Conservation (phyloP, 2,113 vertebrate genomes). For the Leiothrix lutea region DNA sequence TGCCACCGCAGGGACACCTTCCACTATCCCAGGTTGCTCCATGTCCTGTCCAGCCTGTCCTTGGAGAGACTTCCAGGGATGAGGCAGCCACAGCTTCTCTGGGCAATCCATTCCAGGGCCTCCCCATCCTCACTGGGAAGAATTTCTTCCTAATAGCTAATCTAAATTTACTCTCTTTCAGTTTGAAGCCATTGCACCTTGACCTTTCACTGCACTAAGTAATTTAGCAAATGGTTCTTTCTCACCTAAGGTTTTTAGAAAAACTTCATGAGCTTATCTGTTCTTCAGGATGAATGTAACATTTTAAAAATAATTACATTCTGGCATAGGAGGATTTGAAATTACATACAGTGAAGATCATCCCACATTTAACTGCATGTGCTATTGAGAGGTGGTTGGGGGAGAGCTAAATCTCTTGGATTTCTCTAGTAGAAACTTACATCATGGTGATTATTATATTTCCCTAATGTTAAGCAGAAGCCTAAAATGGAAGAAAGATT, state of each 20-base stretch:
- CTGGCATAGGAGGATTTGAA: not conserved
- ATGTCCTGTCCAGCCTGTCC: accelerated
- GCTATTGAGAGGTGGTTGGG: not conserved
- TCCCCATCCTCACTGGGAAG: not conserved
- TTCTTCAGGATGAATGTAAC: not conserved
- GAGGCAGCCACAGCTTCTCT: not conserved
- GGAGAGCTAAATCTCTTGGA: not conserved
- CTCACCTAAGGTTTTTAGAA: not conserved
- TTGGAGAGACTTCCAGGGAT: not conserved
- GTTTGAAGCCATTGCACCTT: not conserved
- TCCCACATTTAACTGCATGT: not conserved
- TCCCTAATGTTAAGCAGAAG: not conserved
- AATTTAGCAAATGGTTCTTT: not conserved
- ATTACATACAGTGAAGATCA: not conserved
- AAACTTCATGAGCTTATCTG: not conserved
- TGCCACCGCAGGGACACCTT: not conserved
- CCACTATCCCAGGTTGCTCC: not conserved
- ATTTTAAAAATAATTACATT: not conserved
- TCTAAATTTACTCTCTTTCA: not conserved
- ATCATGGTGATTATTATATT: not conserved
- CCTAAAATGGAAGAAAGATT: not conserved
- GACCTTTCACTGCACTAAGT: not conserved
- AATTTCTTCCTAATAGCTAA: not conserved
- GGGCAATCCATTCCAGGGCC: not conserved
- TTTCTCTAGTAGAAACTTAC: not conserved